Base-by-base conservation (phyloP, 2,113 vertebrate genomes). In the Pteruthius melanotis region DNA sequence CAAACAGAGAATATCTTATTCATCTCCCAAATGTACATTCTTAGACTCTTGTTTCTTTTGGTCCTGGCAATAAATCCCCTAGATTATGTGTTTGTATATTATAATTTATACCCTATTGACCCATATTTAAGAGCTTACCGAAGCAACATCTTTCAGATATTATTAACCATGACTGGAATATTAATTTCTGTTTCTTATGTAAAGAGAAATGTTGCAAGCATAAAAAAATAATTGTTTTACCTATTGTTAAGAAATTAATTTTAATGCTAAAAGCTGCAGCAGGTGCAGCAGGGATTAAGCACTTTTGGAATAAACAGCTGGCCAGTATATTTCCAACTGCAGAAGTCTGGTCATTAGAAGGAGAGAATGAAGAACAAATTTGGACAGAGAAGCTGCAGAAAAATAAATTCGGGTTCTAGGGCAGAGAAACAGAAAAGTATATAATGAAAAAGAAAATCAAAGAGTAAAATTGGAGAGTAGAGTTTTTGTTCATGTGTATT, bases 11-110 rank as follows among this genome's bases (percentile, higher is more conserved):
- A 79, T 3, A 49, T 95, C 89, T 94, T 87, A 77, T 74, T 93
- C 92, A 85, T 93, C 79, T 95, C 92, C 81, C 93, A 92, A 97
- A 96, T 52, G 92, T 77, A 93, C 78, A 47, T 94, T 96, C 91
- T 92, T 64, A 91, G 88, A 66, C 68, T 94, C 87, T 78, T 91
- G 45, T 91, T 97, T 96, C 85, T 93, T 91, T 94, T 94, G 68
- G 68, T 92, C 24, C 56, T 68, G 52, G 68, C 40, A 83, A 81
- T 74, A 91, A 87, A 33, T 93, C 83, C 79, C 68, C 81, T 84
- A 84, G 89, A 86, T 92, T 78, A 92, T 78, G 71, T 89, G 60
- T 95, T 82, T 83, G 54, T 86, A 93, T 95, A 89, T 78, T 75
- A 95, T 87, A 91, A 85, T 90, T 90, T 94, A 83, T 90, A 90